phyloP scores from a whole-genome alignment of 2,888 invertebrate genomes.

The Celastrina argiolus region DNA sequence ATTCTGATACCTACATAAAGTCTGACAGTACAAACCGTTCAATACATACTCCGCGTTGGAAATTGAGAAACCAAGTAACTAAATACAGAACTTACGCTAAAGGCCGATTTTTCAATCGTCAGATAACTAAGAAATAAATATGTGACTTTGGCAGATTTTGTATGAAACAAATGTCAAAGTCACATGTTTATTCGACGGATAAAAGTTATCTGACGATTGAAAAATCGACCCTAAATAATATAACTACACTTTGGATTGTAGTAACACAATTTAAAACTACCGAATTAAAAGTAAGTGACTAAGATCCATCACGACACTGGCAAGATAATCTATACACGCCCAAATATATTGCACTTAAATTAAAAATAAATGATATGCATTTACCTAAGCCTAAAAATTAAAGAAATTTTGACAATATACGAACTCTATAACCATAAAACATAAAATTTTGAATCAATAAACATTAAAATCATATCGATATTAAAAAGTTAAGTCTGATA shows the following conservation, averaged over 20 bases:
- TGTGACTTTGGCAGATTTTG: too few species aligned
- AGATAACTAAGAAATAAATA: too few species aligned
- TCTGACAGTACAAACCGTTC: conserved; percentile 24
- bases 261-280: conserved; percentile 30
- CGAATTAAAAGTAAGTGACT: conserved; percentile 28
- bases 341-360: conserved; percentile 62
- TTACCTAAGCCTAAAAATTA: conserved; percentile 42
- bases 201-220: too few species aligned
- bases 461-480: not conserved
- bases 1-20: conserved; percentile 27
- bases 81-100: conserved; percentile 32
- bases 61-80: conserved; percentile 30
- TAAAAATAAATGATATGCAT: conserved; percentile 61
- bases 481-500: not conserved
- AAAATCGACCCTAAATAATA: too few species aligned
- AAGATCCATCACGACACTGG: conserved; percentile 47
- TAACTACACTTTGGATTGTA: conserved; percentile 50
- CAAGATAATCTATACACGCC: conserved; percentile 48
- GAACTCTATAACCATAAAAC: not conserved
- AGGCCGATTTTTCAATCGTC: too few species aligned
- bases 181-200: too few species aligned
- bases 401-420: conserved; percentile 20
- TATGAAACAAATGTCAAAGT: too few species aligned
- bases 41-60: conserved; percentile 26
- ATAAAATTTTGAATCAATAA: not conserved